Conservation (phyloP, 2,113 vertebrate genomes). For the Cyphomyrus plagiostoma region DNA sequence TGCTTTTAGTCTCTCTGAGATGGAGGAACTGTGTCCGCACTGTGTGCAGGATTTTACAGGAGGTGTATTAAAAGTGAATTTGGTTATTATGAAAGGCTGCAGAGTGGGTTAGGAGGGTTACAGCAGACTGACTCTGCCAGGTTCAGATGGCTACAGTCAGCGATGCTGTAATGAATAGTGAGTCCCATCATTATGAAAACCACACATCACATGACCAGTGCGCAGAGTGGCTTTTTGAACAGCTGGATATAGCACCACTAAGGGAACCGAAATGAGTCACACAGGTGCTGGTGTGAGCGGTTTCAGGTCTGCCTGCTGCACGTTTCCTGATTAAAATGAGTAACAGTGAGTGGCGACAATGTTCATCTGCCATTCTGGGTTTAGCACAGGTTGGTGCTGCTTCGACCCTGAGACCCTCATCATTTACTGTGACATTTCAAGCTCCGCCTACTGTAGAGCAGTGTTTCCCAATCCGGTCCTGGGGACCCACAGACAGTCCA, state of each 20-base stretch:
- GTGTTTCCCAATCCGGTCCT: not conserved
- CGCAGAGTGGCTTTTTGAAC: not conserved
- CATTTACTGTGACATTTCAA: not conserved
- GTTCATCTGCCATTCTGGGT: not conserved
- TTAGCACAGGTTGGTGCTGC: not conserved
- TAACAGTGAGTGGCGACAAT: not conserved
- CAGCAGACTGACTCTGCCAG: not conserved
- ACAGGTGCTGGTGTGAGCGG: not conserved
- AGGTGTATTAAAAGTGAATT: not conserved
- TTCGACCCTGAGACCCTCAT: not conserved
- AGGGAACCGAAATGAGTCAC: not conserved
- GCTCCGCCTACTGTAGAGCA: not conserved
- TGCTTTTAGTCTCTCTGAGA: not conserved
- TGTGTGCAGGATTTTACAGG: not conserved
- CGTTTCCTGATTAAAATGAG: not conserved
- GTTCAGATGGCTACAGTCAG: not conserved
- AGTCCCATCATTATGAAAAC: not conserved
- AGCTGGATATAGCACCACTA: not conserved
- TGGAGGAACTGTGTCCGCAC: not conserved
- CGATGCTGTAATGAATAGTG: not conserved
- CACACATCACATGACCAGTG: not conserved
- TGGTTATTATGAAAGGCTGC: not conserved
- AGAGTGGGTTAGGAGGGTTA: not conserved
- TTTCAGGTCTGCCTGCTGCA: not conserved
- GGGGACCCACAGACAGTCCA: not conserved